These are phyloP conservation scores for Solea senegalensis DNA, from an alignment of 2,113 vertebrate genomes.

Conservation along the genomic window DNA sequence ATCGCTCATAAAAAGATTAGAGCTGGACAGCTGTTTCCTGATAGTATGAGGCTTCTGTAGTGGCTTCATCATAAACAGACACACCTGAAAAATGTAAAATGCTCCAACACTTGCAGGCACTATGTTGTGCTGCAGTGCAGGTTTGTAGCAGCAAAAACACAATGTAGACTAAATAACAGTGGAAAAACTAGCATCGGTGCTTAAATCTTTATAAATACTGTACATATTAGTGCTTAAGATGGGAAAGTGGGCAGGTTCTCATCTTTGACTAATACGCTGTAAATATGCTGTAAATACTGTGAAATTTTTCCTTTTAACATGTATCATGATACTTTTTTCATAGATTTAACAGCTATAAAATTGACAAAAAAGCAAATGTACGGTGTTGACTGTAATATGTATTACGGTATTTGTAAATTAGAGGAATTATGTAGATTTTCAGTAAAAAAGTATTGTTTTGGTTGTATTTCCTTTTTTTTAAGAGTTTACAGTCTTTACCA, in stretches of 20 bases:
- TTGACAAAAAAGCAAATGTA: too few species aligned
- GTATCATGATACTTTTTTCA: too few species aligned
- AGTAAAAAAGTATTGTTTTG: too few species aligned
- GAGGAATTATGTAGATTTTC: too few species aligned
- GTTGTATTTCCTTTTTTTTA: too few species aligned
- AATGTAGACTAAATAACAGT: background rate
- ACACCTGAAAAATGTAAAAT: constrained; percentile 71
- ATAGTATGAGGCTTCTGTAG: constrained; percentile 73
- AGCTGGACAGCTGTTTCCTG: constrained; percentile 80
- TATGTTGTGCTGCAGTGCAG: constrained; percentile 24
- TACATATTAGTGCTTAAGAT: background rate
- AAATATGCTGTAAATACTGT: too few species aligned
- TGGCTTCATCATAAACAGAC: constrained; percentile 75
- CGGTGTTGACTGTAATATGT: too few species aligned
- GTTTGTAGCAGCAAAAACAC: constrained; percentile 16
- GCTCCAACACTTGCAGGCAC: constrained; percentile 23
- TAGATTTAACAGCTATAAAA: too few species aligned
- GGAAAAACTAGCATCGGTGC: background rate
- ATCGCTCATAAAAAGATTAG: constrained; percentile 88
- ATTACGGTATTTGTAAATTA: too few species aligned
- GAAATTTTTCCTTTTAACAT: too few species aligned
- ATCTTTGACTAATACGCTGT: background rate
- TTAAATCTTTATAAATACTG: constrained; percentile 1
- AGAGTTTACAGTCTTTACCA: too few species aligned
- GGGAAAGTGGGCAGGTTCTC: background rate